Evolutionary conservation across 2,113 vertebrate species (phyloP).

Genomic region (Argyrosomus japonicus): DNA sequence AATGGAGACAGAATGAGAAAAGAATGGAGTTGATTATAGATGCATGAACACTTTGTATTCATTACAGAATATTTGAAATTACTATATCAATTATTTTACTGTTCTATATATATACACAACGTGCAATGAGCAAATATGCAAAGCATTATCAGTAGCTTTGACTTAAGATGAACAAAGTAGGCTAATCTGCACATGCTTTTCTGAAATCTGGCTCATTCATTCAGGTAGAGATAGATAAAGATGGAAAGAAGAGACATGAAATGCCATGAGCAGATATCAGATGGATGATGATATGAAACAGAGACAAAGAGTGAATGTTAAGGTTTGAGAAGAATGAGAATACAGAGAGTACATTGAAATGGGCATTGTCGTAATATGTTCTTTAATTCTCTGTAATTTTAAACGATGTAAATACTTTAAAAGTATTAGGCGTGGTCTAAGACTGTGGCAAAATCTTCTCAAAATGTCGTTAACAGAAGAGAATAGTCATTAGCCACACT

Average conservation of each 20-base stretch:
- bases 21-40: slow-evolving; percentile 48
- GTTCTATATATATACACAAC: slow-evolving; percentile 33
- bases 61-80: slow-evolving; percentile 47
- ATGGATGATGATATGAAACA: slow-evolving; percentile 25
- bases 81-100: neutral
- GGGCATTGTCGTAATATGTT: slow-evolving; percentile 70
- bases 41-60: slow-evolving; percentile 53
- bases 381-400: slow-evolving; percentile 25
- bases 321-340: slow-evolving; percentile 32
- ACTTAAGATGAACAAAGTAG: slow-evolving; percentile 42
- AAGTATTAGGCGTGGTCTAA: rapidly evolving
- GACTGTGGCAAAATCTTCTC: neutral
- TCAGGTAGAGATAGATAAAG: slow-evolving; percentile 30
- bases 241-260: slow-evolving; percentile 34
- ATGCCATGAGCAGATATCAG: slow-evolving; percentile 33
- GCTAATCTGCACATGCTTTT: slow-evolving; percentile 66
- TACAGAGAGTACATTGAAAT: slow-evolving; percentile 70
- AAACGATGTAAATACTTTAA: neutral
- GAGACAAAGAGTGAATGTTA: slow-evolving; percentile 24
- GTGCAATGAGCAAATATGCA: slow-evolving; percentile 70
- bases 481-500: neutral
- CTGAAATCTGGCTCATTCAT: slow-evolving; percentile 52
- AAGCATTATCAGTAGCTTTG: slow-evolving; percentile 62
- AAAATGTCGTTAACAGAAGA: neutral
- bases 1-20: slow-evolving; percentile 72